Percentiles rank a stretch among this genome's conserved stretches.
These are phyloP conservation scores for Alethe castanea DNA, from an alignment of 2,113 vertebrate species.

Conservation along the genomic window DNA sequence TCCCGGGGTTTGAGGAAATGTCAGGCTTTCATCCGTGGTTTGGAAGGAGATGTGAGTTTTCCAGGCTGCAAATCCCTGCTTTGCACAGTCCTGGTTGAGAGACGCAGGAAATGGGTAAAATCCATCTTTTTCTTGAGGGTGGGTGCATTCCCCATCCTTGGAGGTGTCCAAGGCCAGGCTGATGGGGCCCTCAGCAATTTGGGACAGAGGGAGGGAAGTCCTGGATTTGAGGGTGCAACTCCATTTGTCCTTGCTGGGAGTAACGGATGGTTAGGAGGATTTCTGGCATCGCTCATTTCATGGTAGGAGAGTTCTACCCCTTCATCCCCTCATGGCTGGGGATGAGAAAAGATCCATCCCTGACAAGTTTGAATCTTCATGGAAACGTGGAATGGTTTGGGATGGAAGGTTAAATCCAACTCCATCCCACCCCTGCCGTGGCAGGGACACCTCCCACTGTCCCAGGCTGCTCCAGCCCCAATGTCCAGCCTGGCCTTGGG, in stretches of 20 bases:
- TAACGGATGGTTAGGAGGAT: rapidly evolving
- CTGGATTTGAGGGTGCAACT: not conserved
- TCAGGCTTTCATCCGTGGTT: not conserved
- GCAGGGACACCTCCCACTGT: not conserved
- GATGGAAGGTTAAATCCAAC: not conserved
- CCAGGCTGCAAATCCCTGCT: not conserved
- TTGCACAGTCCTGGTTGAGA: not conserved
- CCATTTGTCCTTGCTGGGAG: rapidly evolving
- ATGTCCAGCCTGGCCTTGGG: too few species aligned
- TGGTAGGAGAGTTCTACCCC: too few species aligned
- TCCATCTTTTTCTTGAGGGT: not conserved
- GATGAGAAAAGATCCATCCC: not conserved
- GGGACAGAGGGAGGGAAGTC: rapidly evolving
- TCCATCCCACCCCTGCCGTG: rapidly evolving
- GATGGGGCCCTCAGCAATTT: rapidly evolving
- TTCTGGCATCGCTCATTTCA: rapidly evolving
- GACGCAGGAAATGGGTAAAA: not conserved
- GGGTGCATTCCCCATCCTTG: not conserved
- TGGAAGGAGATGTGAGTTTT: not conserved
- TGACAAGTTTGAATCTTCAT: not conserved
- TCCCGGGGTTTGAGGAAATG: not conserved
- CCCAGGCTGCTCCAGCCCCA: not conserved
- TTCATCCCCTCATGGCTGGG: not conserved
- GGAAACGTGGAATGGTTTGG: not conserved
- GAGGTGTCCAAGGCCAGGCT: not conserved